Evolutionary conservation across 2,797 vertebrate genomes (phyloP), one percentile per base, ranked within the genome.

Genomic region (Falco peregrinus): DNA sequence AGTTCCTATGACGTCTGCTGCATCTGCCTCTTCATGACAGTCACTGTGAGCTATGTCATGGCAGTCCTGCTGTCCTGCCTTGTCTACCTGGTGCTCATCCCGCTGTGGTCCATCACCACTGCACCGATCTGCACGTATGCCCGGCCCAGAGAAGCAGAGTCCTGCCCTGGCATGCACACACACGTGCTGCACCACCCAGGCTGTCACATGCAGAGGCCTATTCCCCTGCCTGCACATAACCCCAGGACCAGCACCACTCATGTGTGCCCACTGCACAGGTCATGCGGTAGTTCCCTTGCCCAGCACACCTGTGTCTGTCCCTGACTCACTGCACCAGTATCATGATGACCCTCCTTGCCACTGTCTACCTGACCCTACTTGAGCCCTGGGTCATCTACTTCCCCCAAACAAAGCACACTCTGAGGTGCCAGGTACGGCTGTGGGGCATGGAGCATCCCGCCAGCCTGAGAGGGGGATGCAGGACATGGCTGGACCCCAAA

Each of bases 271-370:
- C 19, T 39, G 53, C 29, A 47, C 0, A 0, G 17, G 56, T 37
- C 11, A 7, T 0, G 0, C 3, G 0, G 22, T 9, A 4, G n/a
- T 33, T 35, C 28, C 33, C 39, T 75, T 47, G 20, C 24, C 63
- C 45, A 41, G 45, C 59, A 59, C 35, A 18, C 28, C 43, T 53
- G 12, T 17, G 5, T 50, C 61, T 57, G 68, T 81, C 57, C 73
- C 37, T 71, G 57, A 48, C 57, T 51, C 31, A 4, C 24, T 59
- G 80, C 69, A 86, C 48, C 50, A 93, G 86, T 64, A 47, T 35
- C 83, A 13, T 8, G 11, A 20, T n/a, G n/a, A 80, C 31, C 22
- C 8, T 84, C 63, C 37, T 67, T 3, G 0, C 10, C 12, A 3
- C 33, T 69, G 37, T 12, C 29, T 35, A 11, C 26, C 43, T 33